These are phyloP conservation scores for Eupeodes luniger DNA, from an alignment of 2,888 invertebrate species.

Conservation along the genomic window DNA sequence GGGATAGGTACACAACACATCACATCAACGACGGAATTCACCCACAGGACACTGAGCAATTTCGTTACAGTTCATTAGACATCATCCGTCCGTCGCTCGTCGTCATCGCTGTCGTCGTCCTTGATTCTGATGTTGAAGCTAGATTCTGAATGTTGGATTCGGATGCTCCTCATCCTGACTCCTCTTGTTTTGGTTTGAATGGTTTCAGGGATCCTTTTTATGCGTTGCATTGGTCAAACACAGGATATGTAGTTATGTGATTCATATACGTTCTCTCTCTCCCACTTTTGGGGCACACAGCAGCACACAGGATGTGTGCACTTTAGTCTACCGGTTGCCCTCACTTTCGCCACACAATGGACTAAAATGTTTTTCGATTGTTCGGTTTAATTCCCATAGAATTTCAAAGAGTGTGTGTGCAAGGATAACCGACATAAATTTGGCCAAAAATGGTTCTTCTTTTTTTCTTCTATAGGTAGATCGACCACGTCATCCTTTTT, in stretches of 20 bases:
- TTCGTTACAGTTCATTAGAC: slow-evolving; percentile 77
- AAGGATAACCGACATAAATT: slow-evolving; percentile 67
- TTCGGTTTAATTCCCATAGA: slow-evolving; percentile 73
- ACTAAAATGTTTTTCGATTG: slow-evolving; percentile 76
- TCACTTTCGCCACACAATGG: slow-evolving; percentile 71
- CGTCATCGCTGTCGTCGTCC: too few species aligned
- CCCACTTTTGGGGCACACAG: neutral
- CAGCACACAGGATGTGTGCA: slow-evolving; percentile 52
- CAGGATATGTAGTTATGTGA: slow-evolving; percentile 41
- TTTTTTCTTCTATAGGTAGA: neutral
- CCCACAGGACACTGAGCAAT: slow-evolving; percentile 77
- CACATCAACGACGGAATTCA: slow-evolving; percentile 50
- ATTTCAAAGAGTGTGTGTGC: slow-evolving; percentile 38
- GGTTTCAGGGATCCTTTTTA: slow-evolving; percentile 62
- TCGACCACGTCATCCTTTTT: slow-evolving; percentile 44
- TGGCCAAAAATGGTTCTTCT: slow-evolving; percentile 62
- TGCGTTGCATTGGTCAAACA: slow-evolving; percentile 75
- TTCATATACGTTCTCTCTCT: neutral
- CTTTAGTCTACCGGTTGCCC: slow-evolving; percentile 72
- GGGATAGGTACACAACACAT: slow-evolving; percentile 51
- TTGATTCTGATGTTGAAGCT: slow-evolving; percentile 45
- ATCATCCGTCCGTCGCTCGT: slow-evolving; percentile 71
- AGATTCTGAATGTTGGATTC: slow-evolving; percentile 29
- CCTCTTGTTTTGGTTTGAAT: slow-evolving; percentile 41
- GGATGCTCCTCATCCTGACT: slow-evolving; percentile 49